Evolutionary conservation across 1,140 invertebrate genomes (phyloP), one percentile per base, ranked within the genome.

Genomic region (Magallana ariakensis): DNA sequence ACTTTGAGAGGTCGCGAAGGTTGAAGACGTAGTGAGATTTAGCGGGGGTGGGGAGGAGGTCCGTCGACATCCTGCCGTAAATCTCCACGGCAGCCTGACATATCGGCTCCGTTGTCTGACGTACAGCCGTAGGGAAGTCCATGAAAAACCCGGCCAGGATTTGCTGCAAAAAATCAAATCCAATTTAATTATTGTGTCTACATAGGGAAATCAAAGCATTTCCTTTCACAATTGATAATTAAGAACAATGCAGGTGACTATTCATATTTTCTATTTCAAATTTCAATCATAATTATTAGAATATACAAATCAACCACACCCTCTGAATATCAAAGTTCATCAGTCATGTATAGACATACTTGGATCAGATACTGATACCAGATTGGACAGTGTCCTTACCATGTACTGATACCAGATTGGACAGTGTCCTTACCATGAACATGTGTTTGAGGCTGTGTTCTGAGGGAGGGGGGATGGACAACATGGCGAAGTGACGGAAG

Each of bases 141-240:
- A 90, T 90, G 82, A 98, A 95, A 93, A 98, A 98, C 0, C 97
- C 97, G 90, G 94, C 95, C 62, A 97, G 92, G 82, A 97, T 97
- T 10, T 97, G 95, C 96, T 97, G 85, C 6, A 92, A 89, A 87
- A 58, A 53, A 85, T 62, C 4, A 62, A 15, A 46, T 46, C 33
- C 33, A 46, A 1, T 46, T 46, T 0, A 46, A 46, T 46, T 46
- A 46, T 5, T 46, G 33, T 46, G 2, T 46, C 33, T 46, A 46
- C 33, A 46, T 4, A 46, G 3, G 3, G 33, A 46, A 46, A 46
- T 46, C 33, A 46, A 46, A 46, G 33, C 33, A 46, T 46, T 46
- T 46, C 2, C 33, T 46, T 46, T 4, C 33, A 46, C 3, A 46
- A 46, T 46, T 46, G 33, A 46, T 46, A 46, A 46, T 46, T 46